Conservation (phyloP, 2,113 vertebrate species). For the Nannospalax galili region DNA sequence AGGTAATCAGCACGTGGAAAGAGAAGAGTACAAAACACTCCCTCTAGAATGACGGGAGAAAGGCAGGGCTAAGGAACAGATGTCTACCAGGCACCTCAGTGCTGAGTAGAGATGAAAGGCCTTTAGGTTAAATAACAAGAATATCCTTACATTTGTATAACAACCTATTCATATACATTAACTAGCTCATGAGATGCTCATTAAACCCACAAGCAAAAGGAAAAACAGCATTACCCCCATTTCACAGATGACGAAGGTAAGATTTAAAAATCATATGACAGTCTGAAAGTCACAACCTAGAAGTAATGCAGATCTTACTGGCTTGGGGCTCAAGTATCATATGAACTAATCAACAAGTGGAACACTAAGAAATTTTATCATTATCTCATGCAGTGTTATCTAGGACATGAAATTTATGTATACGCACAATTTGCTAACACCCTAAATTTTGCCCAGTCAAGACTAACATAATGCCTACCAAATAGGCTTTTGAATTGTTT, state of each 20-base stretch:
- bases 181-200: background rate
- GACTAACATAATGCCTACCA: background rate
- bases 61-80: background rate
- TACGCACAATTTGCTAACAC: background rate
- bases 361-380: background rate
- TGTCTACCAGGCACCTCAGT: background rate
- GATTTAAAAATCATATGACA: background rate
- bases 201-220: background rate
- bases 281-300: background rate
- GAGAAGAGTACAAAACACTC: background rate
- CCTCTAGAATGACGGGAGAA: background rate
- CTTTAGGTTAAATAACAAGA: background rate
- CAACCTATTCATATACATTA: background rate
- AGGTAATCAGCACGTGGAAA: background rate
- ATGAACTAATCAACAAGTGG: background rate
- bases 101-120: background rate
- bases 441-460: background rate
- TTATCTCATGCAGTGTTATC: background rate
- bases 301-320: background rate
- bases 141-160: background rate
- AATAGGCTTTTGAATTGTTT: background rate
- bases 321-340: background rate
- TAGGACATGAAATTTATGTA: background rate
- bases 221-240: background rate
- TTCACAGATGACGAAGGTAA: background rate